Percentiles rank a stretch among this genome's conserved stretches.
These are phyloP conservation scores for Zaprionus kolodkinae DNA, from an alignment of 1,140 invertebrate genomes.

Conservation along the genomic window DNA sequence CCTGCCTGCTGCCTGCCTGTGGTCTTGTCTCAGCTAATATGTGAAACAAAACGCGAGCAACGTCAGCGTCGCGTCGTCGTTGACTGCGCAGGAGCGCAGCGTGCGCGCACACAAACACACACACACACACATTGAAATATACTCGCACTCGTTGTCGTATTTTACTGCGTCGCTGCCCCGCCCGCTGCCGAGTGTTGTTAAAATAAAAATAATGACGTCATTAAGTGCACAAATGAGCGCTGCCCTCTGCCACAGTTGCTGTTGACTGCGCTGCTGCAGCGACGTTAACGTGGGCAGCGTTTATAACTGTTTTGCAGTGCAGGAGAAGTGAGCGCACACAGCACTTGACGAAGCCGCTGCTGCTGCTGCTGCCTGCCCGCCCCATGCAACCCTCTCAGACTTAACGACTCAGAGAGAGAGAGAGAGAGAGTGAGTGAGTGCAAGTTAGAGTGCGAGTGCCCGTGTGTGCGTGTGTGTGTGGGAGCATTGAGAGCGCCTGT, in stretches of 20 bases:
- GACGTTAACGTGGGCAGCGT: conserved; percentile 50
- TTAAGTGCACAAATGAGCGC: conserved; percentile 80
- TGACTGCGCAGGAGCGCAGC: conserved; percentile 52
- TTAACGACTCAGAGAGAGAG: conserved; percentile 26
- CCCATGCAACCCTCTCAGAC: conserved; percentile 9
- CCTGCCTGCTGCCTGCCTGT: conserved; percentile 24
- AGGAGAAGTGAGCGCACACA: conserved; percentile 60
- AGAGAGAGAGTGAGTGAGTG: conserved; percentile 17
- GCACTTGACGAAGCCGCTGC: conserved; percentile 66
- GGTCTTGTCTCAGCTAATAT: conserved; percentile 57
- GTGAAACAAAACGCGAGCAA: conserved; percentile 51
- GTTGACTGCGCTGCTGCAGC: conserved; percentile 14
- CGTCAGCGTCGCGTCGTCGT: conserved; percentile 32
- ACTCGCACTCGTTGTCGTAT: conserved; percentile 49
- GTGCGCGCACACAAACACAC: conserved; percentile 38
- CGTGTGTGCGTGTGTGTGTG: conserved; percentile 24
- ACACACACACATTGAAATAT: conserved; percentile 41
- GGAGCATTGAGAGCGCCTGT: conserved; percentile 20
- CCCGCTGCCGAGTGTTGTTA: conserved; percentile 62
- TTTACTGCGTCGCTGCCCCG: conserved; percentile 46
- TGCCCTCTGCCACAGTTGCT: conserved; percentile 48
- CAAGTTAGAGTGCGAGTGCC: conserved; percentile 4
- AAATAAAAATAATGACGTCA: conserved; percentile 83
- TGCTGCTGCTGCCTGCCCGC: conserved; percentile 21
- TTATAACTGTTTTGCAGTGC: conserved; percentile 72